These are phyloP conservation scores for Brachionus plicatilis DNA, from an alignment of 1,140 invertebrate species.

Conservation along the genomic window DNA sequence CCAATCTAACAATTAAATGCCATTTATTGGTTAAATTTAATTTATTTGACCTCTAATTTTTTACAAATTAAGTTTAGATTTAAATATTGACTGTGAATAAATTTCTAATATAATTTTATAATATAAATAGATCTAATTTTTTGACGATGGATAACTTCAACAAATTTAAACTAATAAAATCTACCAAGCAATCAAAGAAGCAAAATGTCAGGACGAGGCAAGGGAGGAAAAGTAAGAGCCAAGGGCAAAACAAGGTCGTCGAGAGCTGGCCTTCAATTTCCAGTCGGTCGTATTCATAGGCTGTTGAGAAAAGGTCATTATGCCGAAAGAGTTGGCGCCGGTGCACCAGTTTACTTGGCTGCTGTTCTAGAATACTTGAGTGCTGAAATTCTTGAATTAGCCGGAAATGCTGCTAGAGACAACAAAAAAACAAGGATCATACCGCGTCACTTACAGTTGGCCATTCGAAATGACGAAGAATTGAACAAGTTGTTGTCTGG, in stretches of 20 bases:
- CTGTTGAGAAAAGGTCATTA: constrained; percentile 60
- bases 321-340: constrained; percentile 59
- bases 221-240: constrained; percentile 62
- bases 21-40: too few species aligned
- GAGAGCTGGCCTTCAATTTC: constrained; percentile 66
- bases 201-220: too few species aligned
- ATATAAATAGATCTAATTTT: too few species aligned
- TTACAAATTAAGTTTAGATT: too few species aligned
- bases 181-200: not conserved
- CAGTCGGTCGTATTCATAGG: constrained; percentile 63
- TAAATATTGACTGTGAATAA: too few species aligned
- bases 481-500: constrained; percentile 52
- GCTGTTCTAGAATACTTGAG: not conserved
- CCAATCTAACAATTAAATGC: too few species aligned
- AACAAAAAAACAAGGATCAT: constrained; percentile 55
- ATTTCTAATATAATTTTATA: too few species aligned
- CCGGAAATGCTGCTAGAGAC: constrained; percentile 70
- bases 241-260: constrained; percentile 61
- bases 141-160: too few species aligned
- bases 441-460: constrained; percentile 51
- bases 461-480: constrained; percentile 54
- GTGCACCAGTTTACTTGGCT: not conserved
- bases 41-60: too few species aligned
- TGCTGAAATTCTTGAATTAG: constrained; percentile 49
- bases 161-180: too few species aligned